phyloP scores from a whole-genome alignment of 1,140 invertebrate genomes.

The Papilio polyxenes region DNA sequence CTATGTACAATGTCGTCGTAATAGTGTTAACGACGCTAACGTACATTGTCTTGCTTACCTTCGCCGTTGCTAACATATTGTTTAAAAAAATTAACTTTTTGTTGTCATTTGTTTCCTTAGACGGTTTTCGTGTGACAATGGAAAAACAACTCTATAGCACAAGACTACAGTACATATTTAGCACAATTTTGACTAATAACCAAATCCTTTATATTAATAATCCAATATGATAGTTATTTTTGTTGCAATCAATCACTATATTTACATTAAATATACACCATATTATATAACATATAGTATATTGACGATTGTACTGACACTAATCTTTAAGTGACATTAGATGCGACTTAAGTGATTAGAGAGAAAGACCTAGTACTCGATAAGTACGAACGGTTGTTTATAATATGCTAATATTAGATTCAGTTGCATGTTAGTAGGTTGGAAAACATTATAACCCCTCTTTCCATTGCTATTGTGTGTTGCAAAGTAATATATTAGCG shows the following conservation, averaged over 20 bases:
- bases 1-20: background rate
- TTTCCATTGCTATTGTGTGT: background rate
- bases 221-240: background rate
- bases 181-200: too few relatives aligned
- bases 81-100: background rate
- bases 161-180: too few relatives aligned
- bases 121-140: background rate
- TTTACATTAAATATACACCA: background rate
- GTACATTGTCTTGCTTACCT: background rate
- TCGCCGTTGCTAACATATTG: background rate
- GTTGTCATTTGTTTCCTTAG: too few relatives aligned
- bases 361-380: background rate
- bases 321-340: slow-evolving; percentile 17
- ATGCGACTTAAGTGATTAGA: background rate
- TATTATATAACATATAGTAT: background rate
- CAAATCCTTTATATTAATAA: background rate
- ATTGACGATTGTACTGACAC: background rate
- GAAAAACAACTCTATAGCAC: background rate
- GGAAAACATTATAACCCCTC: background rate
- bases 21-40: background rate
- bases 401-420: background rate
- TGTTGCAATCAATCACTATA: background rate
- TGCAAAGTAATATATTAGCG: background rate
- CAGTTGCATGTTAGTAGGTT: background rate
- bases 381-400: background rate